A percentile compares a stretch with the other conserved stretches of the same genome.
phyloP scores from a whole-genome alignment of 1,140 invertebrate species.

The Drosophila ironensis region DNA sequence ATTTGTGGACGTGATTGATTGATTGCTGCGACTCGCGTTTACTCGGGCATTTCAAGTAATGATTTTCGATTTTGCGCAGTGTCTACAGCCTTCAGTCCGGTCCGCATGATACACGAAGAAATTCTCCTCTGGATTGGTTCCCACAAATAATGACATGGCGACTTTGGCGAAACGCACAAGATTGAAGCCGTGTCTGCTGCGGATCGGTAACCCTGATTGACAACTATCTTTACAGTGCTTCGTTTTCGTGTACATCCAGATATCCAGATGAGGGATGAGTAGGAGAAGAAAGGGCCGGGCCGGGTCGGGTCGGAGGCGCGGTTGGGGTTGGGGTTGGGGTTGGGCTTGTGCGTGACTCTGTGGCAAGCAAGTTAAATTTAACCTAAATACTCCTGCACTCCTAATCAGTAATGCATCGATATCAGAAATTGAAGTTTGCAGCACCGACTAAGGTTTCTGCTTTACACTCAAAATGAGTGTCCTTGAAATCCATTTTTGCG shows the following conservation, averaged over 20 bases:
- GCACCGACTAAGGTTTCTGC: not conserved
- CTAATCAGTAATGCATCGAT: constrained; percentile 71
- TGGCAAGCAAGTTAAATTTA: constrained; percentile 9
- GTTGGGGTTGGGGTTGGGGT: no score
- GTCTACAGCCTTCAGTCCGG: not conserved
- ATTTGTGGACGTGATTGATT: constrained; percentile 76
- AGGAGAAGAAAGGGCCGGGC: no score
- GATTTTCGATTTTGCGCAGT: constrained; percentile 69
- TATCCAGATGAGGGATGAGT: not conserved
- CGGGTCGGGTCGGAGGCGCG: not conserved
- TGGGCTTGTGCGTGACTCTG: constrained; percentile 40
- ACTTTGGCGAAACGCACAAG: constrained; percentile 41
- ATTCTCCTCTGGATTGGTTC: constrained; percentile 62
- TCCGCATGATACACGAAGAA: constrained; percentile 45
- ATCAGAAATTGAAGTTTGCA: constrained; percentile 26
- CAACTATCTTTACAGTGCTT: constrained; percentile 46
- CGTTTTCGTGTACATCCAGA: not conserved
- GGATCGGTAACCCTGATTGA: constrained; percentile 54
- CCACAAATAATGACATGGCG: constrained; percentile 77
- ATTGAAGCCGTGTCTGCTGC: constrained; percentile 26
- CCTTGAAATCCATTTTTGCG: not conserved
- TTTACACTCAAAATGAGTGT: not conserved
- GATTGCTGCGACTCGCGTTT: constrained; percentile 61
- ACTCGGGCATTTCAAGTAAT: constrained; percentile 63
- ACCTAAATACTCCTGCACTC: not conserved